Conservation (phyloP, 1,140 invertebrate genomes). For the Samia ricini region DNA sequence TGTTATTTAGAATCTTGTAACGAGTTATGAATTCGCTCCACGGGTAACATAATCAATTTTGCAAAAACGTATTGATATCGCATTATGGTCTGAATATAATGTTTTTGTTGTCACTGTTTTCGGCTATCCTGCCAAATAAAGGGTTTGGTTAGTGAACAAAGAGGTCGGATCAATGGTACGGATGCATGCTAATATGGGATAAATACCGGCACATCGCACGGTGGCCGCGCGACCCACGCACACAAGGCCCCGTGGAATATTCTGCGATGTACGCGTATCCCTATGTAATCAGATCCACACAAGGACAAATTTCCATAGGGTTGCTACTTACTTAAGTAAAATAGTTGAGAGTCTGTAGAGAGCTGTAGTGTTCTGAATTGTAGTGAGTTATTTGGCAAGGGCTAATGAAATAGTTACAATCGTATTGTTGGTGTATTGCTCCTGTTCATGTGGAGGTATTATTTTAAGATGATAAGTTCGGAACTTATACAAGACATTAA, state of each 20-base stretch:
- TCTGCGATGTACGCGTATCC: background rate
- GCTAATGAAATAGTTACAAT: too few relatives aligned
- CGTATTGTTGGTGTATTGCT: too few relatives aligned
- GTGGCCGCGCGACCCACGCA: conserved; percentile 45
- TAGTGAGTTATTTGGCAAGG: background rate
- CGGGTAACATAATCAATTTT: background rate
- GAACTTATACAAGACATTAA: too few relatives aligned
- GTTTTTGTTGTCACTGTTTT: conserved; percentile 21
- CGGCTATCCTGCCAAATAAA: conserved; percentile 41
- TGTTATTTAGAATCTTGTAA: too few relatives aligned
- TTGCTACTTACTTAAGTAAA: conserved; percentile 9
- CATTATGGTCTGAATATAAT: conserved; percentile 8
- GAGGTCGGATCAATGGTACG: conserved; percentile 68
- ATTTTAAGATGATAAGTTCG: too few relatives aligned
- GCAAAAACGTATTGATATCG: background rate
- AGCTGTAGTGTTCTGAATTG: background rate
- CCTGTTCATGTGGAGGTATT: too few relatives aligned
- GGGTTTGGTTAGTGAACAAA: conserved; percentile 49
- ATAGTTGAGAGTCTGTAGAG: background rate
- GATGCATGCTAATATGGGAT: conserved; percentile 71
- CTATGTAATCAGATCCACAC: conserved; percentile 12
- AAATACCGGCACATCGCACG: conserved; percentile 57
- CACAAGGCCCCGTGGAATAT: conserved; percentile 7
- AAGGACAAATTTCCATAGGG: conserved; percentile 11
- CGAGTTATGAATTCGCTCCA: too few relatives aligned